These are phyloP conservation scores for Trachops cirrhosus DNA, from an alignment of 2,797 vertebrate genomes.

Conservation along the genomic window DNA sequence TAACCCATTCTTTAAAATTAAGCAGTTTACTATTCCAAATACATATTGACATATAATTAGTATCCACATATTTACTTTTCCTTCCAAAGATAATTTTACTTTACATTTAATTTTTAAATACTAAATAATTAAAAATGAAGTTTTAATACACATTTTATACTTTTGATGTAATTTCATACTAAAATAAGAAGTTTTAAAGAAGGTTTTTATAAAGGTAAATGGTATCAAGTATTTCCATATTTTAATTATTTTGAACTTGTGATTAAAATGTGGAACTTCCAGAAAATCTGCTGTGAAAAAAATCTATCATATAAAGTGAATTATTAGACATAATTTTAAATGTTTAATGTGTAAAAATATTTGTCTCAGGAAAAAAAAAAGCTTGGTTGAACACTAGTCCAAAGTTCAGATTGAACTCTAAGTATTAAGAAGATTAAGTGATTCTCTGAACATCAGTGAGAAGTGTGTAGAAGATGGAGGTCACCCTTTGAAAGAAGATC, in stretches of 20 bases:
- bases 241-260: neutral
- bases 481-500: constrained; percentile 89
- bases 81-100: neutral
- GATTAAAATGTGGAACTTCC: neutral
- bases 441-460: constrained; percentile 82
- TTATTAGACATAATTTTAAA: constrained; percentile 37
- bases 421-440: constrained; percentile 82
- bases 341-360: constrained; percentile 9
- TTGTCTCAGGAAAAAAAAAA: neutral
- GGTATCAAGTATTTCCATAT: neutral
- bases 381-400: neutral
- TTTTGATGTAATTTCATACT: neutral
- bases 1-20: constrained; percentile 14
- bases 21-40: neutral
- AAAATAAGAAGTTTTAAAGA: neutral
- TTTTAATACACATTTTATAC: neutral
- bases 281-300: neutral
- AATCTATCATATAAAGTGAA: neutral
- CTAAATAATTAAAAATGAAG: neutral
- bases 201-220: neutral
- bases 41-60: neutral
- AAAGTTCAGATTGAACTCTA: constrained; percentile 68
- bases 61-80: neutral
- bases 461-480: constrained; percentile 82
- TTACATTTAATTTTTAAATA: constrained; percentile 52